These are phyloP conservation scores for Spheniscus humboldti DNA, from an alignment of 2,797 vertebrate genomes.

Conservation along the genomic window DNA sequence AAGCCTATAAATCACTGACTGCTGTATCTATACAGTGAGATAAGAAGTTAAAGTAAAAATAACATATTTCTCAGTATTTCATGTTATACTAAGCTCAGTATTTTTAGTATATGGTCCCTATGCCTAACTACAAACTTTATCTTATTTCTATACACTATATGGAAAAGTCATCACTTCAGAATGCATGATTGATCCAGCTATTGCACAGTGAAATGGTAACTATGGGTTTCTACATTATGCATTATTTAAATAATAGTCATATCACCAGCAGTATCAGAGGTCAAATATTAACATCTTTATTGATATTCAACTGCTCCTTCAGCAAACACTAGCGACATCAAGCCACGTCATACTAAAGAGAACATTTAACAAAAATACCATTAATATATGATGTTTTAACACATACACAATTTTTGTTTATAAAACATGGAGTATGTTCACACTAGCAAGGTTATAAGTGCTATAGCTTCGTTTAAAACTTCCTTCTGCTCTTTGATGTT, in stretches of 20 bases:
- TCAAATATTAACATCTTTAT: background rate
- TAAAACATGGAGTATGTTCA: background rate
- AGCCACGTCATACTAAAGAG: background rate
- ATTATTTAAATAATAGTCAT: background rate
- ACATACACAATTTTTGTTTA: background rate
- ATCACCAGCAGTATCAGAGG: background rate
- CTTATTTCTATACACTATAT: background rate
- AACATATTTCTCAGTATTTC: background rate
- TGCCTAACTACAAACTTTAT: background rate
- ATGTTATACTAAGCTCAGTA: background rate
- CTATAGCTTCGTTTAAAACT: background rate
- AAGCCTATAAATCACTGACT: background rate
- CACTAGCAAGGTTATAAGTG: background rate
- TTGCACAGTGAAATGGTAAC: background rate
- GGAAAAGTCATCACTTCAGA: background rate
- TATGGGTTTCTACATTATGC: background rate
- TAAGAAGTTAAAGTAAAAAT: background rate
- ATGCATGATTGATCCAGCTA: background rate
- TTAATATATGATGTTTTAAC: background rate
- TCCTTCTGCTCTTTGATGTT: constrained; percentile 32
- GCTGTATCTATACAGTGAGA: background rate
- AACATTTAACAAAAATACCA: background rate
- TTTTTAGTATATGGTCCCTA: background rate
- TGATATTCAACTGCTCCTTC: background rate
- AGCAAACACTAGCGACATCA: background rate